Evolutionary conservation across 2,113 vertebrate genomes (phyloP).

Genomic region (Rhinoptilus africanus): DNA sequence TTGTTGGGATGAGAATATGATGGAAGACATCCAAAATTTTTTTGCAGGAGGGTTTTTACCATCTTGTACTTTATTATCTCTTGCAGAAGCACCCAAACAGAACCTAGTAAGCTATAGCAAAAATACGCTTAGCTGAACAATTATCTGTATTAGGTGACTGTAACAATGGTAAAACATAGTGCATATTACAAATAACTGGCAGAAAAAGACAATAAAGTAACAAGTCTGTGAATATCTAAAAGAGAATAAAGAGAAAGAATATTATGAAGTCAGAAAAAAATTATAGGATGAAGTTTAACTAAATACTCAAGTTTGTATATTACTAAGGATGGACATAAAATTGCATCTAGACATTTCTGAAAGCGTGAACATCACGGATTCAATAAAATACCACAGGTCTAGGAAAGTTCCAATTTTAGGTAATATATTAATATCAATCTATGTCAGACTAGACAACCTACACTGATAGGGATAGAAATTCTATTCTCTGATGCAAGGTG

Average conservation of each 20-base stretch:
- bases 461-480: neutral
- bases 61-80: neutral
- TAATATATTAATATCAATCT: neutral
- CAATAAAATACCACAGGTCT: neutral
- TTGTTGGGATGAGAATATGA: neutral
- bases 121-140: neutral
- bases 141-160: neutral
- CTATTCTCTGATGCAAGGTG: neutral
- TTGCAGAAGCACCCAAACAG: neutral
- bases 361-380: neutral
- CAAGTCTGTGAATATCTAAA: neutral
- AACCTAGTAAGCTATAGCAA: neutral
- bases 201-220: neutral
- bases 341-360: neutral
- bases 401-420: neutral
- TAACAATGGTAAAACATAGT: accelerated
- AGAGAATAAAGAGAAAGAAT: neutral
- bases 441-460: neutral
- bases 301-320: neutral
- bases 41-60: neutral
- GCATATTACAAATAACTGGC: neutral
- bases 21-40: neutral
- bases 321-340: neutral
- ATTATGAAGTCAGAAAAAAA: neutral
- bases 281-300: neutral